These are phyloP conservation scores for Dendrolimus punctatus DNA, from an alignment of 1,140 invertebrate genomes.

Conservation along the genomic window DNA sequence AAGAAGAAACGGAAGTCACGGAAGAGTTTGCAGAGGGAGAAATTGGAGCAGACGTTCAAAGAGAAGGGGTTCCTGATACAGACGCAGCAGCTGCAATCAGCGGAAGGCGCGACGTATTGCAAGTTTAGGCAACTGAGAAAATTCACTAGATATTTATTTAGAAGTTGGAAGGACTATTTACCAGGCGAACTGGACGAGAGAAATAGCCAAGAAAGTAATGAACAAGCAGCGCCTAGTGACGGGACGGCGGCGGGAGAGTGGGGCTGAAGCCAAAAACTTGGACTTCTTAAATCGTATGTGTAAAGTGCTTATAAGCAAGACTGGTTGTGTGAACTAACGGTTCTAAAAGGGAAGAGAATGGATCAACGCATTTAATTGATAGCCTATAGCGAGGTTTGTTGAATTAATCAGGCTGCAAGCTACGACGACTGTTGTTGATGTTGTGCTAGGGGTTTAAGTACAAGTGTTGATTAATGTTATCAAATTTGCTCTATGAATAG, in stretches of 20 bases:
- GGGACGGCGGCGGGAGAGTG: slow-evolving; percentile 25
- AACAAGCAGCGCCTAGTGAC: slow-evolving; percentile 2
- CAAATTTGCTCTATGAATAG: too few species aligned
- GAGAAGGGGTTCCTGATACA: slow-evolving; percentile 94
- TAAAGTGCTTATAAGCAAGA: too few species aligned
- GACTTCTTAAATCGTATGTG: too few species aligned
- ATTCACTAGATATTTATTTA: slow-evolving; percentile 91
- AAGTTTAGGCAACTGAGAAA: slow-evolving; percentile 93
- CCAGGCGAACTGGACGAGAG: slow-evolving; percentile 79
- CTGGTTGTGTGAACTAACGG: too few species aligned
- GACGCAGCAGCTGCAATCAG: slow-evolving; percentile 92
- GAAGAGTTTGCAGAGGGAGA: slow-evolving; percentile 88
- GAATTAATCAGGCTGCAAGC: too few species aligned
- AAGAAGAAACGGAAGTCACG: slow-evolving; percentile 82
- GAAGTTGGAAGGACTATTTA: slow-evolving; percentile 94
- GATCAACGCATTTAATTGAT: too few species aligned
- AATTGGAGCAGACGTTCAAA: slow-evolving; percentile 92
- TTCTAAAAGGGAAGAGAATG: too few species aligned
- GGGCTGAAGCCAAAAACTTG: slow-evolving; percentile 22
- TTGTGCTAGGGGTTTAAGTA: too few species aligned
- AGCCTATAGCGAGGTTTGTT: too few species aligned
- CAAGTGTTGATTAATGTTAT: too few species aligned
- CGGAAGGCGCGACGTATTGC: slow-evolving; percentile 93
- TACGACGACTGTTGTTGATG: too few species aligned
- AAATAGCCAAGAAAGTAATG: slow-evolving; percentile 7